Conservation (phyloP, 2,113 vertebrate species). For the Antechinus flavipes region DNA sequence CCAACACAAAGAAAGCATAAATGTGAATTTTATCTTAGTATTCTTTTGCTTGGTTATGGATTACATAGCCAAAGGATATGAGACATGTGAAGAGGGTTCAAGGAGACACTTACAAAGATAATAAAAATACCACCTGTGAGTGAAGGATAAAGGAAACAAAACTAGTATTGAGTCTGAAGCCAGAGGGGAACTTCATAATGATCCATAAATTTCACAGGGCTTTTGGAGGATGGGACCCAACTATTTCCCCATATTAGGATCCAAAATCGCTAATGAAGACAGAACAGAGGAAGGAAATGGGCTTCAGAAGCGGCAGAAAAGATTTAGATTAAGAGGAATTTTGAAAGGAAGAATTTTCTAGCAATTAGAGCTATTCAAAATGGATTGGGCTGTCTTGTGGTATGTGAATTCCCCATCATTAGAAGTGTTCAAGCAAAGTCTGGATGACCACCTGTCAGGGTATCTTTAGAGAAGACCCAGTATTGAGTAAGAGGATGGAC, state of each 20-base stretch:
- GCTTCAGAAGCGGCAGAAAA: not conserved
- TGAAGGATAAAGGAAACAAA: not conserved
- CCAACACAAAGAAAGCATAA: not conserved
- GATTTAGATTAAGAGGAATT: not conserved
- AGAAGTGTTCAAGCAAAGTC: conserved; percentile 1
- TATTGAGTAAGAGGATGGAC: not conserved
- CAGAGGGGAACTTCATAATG: not conserved
- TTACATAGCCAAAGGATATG: not conserved
- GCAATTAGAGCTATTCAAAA: not conserved
- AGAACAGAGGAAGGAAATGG: not conserved
- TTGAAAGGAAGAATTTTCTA: conserved; percentile 6
- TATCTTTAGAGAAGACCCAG: not conserved
- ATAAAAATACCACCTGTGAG: not conserved
- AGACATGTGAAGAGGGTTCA: not conserved
- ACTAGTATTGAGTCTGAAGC: not conserved
- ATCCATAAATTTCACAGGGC: not conserved
- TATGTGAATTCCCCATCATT: not conserved
- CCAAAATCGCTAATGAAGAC: not conserved
- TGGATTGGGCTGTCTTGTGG: conserved; percentile 3
- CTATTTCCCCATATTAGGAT: not conserved
- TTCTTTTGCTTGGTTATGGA: not conserved
- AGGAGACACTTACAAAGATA: not conserved
- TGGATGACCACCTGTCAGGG: conserved; percentile 3
- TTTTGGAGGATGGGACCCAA: not conserved
- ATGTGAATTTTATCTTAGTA: not conserved